These are phyloP conservation scores for Dreissena rostriformis DNA, from an alignment of 1,140 invertebrate genomes.

Conservation along the genomic window DNA sequence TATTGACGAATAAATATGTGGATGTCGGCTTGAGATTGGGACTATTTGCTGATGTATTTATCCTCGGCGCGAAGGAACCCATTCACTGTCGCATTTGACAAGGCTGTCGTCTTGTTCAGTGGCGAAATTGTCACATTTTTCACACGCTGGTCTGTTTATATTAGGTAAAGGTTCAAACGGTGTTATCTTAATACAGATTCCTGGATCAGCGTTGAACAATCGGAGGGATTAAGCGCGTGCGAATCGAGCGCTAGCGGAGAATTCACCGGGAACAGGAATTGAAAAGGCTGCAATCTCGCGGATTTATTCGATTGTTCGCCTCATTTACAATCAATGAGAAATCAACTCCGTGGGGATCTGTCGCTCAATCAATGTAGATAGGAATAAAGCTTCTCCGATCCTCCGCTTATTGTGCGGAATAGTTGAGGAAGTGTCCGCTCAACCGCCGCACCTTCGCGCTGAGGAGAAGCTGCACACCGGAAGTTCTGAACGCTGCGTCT, in stretches of 20 bases:
- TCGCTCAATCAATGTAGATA: slow-evolving; percentile 27
- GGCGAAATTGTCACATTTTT: no score
- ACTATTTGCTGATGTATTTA: slow-evolving; percentile 24
- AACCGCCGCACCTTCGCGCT: no score
- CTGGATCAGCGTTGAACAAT: slow-evolving; percentile 15
- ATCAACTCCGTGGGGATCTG: slow-evolving; percentile 29
- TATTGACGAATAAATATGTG: background rate
- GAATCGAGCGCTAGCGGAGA: background rate
- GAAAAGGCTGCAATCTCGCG: slow-evolving; percentile 16
- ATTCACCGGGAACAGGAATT: slow-evolving; percentile 17
- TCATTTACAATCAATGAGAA: slow-evolving; percentile 2
- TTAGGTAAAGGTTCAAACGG: background rate
- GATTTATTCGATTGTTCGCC: slow-evolving; percentile 42
- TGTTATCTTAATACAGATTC: slow-evolving; percentile 28
- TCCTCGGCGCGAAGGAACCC: background rate
- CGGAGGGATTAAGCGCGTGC: background rate
- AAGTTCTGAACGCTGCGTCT: no score
- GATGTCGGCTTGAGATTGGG: slow-evolving; percentile 24
- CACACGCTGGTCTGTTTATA: no score
- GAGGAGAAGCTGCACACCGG: no score
- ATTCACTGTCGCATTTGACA: slow-evolving; percentile 18
- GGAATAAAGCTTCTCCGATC: slow-evolving; percentile 12
- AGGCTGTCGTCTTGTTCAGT: background rate
- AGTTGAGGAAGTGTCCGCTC: no score
- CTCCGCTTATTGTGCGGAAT: no score